Conservation (phyloP, 1,140 invertebrate genomes). For the Pseudomyrmex concolor region DNA sequence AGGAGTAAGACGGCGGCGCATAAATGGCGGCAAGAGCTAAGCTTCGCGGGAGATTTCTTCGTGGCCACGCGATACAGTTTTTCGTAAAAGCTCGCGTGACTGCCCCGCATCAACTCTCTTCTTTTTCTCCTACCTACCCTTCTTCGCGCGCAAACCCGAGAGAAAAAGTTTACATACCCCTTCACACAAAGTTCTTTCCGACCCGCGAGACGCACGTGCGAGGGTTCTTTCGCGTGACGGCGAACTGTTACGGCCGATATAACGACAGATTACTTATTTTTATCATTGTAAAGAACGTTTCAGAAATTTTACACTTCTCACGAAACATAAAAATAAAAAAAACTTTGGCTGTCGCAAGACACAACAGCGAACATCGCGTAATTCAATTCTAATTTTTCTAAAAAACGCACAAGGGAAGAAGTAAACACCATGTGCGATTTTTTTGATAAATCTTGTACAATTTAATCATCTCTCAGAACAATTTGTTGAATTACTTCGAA, state of each 20-base stretch:
- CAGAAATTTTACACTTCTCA: background rate
- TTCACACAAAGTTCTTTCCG: conserved; percentile 46
- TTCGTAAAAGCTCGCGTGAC: conserved; percentile 62
- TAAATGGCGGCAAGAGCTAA: conserved; percentile 27
- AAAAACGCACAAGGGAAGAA: no score
- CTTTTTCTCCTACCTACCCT: background rate
- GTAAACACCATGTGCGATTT: no score
- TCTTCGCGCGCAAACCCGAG: background rate
- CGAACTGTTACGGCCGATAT: conserved; percentile 55
- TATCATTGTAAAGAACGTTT: conserved; percentile 1
- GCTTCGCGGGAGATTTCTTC: conserved; percentile 44
- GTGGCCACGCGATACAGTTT: conserved; percentile 59
- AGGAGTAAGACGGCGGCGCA: background rate
- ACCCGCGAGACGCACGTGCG: conserved; percentile 39
- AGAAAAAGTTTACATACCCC: conserved; percentile 50
- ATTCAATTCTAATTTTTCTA: no score
- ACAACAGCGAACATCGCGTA: no score
- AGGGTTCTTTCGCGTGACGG: conserved; percentile 63
- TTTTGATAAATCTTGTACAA: no score
- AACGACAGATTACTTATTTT: conserved; percentile 63
- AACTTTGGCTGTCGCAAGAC: no score
- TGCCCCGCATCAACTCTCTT: conserved; percentile 3
- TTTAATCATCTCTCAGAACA: no score
- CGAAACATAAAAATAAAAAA: background rate
- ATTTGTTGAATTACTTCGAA: no score